Evolutionary conservation across 2,888 invertebrate genomes (phyloP), one percentile per base, ranked within the genome.

Genomic region (Camponotus fellah): DNA sequence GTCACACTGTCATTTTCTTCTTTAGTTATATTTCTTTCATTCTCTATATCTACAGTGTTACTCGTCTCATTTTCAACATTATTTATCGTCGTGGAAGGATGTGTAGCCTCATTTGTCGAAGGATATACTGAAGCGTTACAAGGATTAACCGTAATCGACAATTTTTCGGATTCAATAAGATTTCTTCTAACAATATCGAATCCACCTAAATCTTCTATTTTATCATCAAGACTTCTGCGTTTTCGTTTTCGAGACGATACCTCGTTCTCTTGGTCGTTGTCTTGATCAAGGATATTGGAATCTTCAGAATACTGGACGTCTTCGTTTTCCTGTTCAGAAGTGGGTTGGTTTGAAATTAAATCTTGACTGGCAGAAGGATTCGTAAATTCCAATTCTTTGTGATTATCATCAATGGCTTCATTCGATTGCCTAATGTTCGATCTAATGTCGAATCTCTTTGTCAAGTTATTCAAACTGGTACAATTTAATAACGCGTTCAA

Each of bases 401-500:
- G 12, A 6, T 2, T 53, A n/a, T 6, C 10, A 3, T 32, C 14
- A 32, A 17, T 5, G 32, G 0, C 9, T 34, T 64, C 14, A 12
- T 5, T 6, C 37, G 17, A 3, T 37, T 26, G 6, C 32, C 32
- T 46, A 5, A 21, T 43, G 14, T 10, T 46, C 6, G 32, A 3
- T 3, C 62, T 5, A 5, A 21, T 43, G 14, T 10, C 40, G 3
- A 21, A 3, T 3, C 62, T 5, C 10, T 53, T 66, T 37, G 40
- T 74, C 64, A 65, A 34, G 62, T 86, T 83, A 5, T 80, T 80
- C 58, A 88, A 26, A 0, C 53, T 80, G 8, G 88, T 84, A 34
- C 88, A 90, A 68, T 91, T 91, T 1, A 91, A 82, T n/a, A 92
- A 72, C 26, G 87, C 84, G 34, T 79, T 85, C 6, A 92, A 46